These are phyloP conservation scores for Drosophila simulans DNA, from an alignment of 1,140 invertebrate species.

Conservation along the genomic window DNA sequence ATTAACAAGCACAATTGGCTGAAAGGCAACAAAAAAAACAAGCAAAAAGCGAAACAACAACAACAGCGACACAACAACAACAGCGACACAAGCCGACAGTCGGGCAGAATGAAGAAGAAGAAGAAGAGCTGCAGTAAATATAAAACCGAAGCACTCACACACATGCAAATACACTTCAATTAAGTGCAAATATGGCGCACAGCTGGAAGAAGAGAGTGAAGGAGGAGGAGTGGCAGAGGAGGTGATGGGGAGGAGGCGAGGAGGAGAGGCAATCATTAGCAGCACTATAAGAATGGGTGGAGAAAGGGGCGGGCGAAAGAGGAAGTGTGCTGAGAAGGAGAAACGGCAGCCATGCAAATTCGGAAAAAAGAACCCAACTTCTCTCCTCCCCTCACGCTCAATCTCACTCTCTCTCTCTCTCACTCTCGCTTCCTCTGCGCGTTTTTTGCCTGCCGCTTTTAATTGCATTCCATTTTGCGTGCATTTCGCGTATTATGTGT, in stretches of 20 bases:
- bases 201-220: constrained; percentile 12
- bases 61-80: constrained; percentile 13
- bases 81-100: neutral
- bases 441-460: constrained; percentile 79
- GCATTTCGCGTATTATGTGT: constrained; percentile 25
- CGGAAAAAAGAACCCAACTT: constrained; percentile 22
- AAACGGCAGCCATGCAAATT: constrained; percentile 72
- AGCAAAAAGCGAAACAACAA: constrained; percentile 15
- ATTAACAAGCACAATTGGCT: constrained; percentile 82
- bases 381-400: neutral
- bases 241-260: neutral
- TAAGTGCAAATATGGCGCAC: constrained; percentile 79
- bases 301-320: neutral
- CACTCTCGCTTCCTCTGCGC: constrained; percentile 5
- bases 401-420: constrained; percentile 5
- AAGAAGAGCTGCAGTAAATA: constrained; percentile 38
- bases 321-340: constrained; percentile 6
- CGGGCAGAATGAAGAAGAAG: constrained; percentile 5
- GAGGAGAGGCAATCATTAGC: constrained; percentile 77
- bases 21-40: constrained; percentile 36
- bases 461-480: constrained; percentile 80
- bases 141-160: constrained; percentile 54
- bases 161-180: constrained; percentile 66
- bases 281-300: constrained; percentile 55
- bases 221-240: neutral